Evolutionary conservation across 2,888 invertebrate species (phyloP).

Genomic region (Itoplectis maculator): DNA sequence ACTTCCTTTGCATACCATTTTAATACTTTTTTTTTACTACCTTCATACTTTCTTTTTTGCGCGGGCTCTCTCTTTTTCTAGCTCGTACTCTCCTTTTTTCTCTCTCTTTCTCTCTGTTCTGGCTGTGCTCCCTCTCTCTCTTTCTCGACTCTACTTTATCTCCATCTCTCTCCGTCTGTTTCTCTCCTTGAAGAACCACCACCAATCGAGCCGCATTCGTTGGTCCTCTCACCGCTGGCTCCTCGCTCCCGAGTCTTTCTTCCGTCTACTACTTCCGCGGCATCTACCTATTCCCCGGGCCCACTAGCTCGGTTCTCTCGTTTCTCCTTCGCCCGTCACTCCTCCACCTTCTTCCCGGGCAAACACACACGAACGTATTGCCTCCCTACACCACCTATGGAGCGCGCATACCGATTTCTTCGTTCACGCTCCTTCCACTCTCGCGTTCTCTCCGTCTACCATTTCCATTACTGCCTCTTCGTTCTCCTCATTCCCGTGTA

Average conservation of each 20-base stretch:
- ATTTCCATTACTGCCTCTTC: slow-evolving; percentile 53
- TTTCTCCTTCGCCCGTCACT: neutral
- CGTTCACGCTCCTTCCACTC: neutral
- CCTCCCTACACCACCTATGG: neutral
- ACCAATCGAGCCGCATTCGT: slow-evolving; percentile 31
- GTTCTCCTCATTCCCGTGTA: slow-evolving; percentile 59
- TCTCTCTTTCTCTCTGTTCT: slow-evolving; percentile 13
- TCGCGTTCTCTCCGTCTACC: slow-evolving; percentile 11
- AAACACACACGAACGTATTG: slow-evolving; percentile 33
- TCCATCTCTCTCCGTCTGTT: slow-evolving; percentile 10
- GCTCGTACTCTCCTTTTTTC: slow-evolving; percentile 44
- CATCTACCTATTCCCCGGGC: slow-evolving; percentile 33
- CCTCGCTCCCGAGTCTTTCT: slow-evolving; percentile 38
- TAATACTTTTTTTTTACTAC: too few relatives aligned
- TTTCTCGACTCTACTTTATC: too few relatives aligned
- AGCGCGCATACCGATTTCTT: neutral
- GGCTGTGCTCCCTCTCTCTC: slow-evolving; percentile 21
- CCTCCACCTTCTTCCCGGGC: slow-evolving; percentile 25
- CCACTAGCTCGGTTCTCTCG: slow-evolving; percentile 17
- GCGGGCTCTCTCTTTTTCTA: neutral
- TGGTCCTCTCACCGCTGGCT: slow-evolving; percentile 27
- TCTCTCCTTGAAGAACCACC: slow-evolving; percentile 42
- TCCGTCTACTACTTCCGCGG: slow-evolving; percentile 28
- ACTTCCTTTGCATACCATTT: too few relatives aligned
- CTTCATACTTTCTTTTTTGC: too few relatives aligned